These are phyloP conservation scores for Chondrilla cf. caribensis DNA, from an alignment of 37 sponge, comb jelly and placozoan genomes.

Conservation along the genomic window DNA sequence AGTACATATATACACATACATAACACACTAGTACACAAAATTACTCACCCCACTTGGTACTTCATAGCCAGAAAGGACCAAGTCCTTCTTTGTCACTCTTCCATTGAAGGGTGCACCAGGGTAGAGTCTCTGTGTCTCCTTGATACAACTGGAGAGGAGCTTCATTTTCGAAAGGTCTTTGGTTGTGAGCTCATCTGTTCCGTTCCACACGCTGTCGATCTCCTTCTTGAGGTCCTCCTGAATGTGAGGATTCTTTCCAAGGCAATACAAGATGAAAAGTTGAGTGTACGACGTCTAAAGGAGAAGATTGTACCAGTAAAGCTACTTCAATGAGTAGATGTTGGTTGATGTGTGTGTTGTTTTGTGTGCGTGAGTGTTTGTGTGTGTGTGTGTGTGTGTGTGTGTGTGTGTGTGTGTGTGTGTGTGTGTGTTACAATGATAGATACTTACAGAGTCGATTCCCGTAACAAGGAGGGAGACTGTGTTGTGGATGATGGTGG, in stretches of 20 bases:
- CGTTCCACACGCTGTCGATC: slow-evolving; percentile 9
- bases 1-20: not conserved
- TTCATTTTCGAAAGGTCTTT: slow-evolving; percentile 36
- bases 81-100: slow-evolving; percentile 26
- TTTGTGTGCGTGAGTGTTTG: no score
- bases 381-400: no score
- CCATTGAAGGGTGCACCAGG: slow-evolving; percentile 27
- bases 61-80: slow-evolving; percentile 46
- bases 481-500: slow-evolving; percentile 14
- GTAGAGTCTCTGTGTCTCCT: slow-evolving; percentile 47
- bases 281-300: slow-evolving; percentile 51
- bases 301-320: not conserved
- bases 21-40: not conserved
- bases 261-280: slow-evolving; percentile 34
- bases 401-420: no score
- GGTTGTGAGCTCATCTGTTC: slow-evolving; percentile 24
- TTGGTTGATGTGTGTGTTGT: not conserved
- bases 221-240: slow-evolving; percentile 46
- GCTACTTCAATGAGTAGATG: not conserved
- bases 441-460: slow-evolving; percentile 5
- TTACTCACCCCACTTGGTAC: slow-evolving; percentile 45
- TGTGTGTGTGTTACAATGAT: no score
- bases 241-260: slow-evolving; percentile 30
- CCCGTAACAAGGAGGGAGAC: slow-evolving; percentile 18
- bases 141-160: slow-evolving; percentile 43